Evolutionary conservation across 1,140 invertebrate genomes (phyloP).

Genomic region (Drosophila kanapiae): DNA sequence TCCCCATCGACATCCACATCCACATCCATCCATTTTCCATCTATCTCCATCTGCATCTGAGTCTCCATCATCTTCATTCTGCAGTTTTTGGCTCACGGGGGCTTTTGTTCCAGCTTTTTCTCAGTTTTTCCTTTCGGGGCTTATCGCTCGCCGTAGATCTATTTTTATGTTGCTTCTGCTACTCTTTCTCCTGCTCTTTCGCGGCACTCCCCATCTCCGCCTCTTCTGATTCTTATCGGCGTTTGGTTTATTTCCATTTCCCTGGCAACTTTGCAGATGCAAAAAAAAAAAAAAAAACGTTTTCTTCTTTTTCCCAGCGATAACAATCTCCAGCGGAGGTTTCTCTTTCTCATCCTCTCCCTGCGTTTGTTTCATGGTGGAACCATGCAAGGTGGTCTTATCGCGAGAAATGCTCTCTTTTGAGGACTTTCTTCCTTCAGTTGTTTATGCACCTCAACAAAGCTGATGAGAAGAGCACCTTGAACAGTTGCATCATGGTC

Average conservation of each 20-base stretch:
- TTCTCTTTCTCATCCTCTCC: conserved; percentile 30
- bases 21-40: conserved; percentile 10
- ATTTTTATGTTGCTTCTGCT: conserved; percentile 73
- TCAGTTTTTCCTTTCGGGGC: conserved; percentile 52
- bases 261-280: conserved; percentile 76
- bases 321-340: conserved; percentile 20
- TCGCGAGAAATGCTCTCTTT: background rate
- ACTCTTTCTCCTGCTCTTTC: conserved; percentile 37
- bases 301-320: conserved; percentile 44
- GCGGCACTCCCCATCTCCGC: conserved; percentile 39
- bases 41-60: conserved; percentile 29
- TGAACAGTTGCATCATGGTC: background rate
- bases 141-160: conserved; percentile 73
- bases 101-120: conserved; percentile 60
- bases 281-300: conserved; percentile 45
- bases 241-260: conserved; percentile 80
- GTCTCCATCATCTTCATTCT: conserved; percentile 36
- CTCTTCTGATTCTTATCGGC: conserved; percentile 63
- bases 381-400: background rate
- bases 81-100: conserved; percentile 53
- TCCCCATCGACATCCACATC: conserved; percentile 13
- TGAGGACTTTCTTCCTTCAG: background rate
- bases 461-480: background rate
- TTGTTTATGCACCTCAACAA: background rate
- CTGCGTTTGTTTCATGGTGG: background rate